Evolutionary conservation across 2,113 vertebrate species (phyloP).

Genomic region (Beaufortia kweichowensis): DNA sequence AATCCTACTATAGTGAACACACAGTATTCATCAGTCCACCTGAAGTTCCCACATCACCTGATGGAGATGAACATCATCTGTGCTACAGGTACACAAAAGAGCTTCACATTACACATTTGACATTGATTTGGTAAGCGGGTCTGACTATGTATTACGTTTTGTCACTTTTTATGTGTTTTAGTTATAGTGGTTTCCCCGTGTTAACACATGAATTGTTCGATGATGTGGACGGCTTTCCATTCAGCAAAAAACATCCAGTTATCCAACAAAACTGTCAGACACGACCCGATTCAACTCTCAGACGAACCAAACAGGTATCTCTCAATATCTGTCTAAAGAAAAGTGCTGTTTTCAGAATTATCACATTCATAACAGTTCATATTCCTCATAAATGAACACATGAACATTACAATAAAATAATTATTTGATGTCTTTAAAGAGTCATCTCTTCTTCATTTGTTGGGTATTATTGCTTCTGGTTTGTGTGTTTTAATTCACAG

Average conservation of each 20-base stretch:
- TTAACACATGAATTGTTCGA: conserved; percentile 54
- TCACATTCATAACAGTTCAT: no score
- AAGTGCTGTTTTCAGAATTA: no score
- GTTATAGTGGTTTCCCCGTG: neutral
- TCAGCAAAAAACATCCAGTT: conserved; percentile 81
- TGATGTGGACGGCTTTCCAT: conserved; percentile 81
- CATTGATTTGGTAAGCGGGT: no score
- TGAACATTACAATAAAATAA: no score
- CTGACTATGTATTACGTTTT: neutral
- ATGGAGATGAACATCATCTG: conserved; percentile 70
- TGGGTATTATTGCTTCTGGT: no score
- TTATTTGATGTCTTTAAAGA: no score
- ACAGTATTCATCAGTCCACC: conserved; percentile 93
- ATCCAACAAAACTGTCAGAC: conserved; percentile 64
- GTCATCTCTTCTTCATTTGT: no score
- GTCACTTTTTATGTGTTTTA: neutral
- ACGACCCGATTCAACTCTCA: conserved; percentile 71
- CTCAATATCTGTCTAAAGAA: no score
- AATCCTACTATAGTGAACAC: conserved; percentile 95
- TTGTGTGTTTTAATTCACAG: no score
- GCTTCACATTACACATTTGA: no score
- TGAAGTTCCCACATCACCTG: conserved; percentile 73
- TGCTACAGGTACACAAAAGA: conserved; percentile 80
- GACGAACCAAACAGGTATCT: conserved; percentile 92
- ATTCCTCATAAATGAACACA: no score